Conservation (phyloP, 2,888 invertebrate genomes). For the Nephrotoma appendiculata region DNA sequence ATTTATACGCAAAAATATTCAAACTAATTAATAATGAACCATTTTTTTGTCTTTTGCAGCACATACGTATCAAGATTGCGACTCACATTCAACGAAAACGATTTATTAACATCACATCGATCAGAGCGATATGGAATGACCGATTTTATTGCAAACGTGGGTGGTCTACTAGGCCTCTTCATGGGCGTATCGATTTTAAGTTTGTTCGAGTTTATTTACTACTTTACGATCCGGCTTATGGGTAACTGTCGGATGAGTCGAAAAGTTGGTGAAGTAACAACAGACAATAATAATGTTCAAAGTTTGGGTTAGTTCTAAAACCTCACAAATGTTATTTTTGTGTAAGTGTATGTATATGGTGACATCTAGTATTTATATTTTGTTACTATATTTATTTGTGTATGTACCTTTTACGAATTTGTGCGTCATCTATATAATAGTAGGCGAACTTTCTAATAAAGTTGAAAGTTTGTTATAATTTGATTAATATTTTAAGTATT, state of each 20-base stretch:
- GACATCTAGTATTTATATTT: no score
- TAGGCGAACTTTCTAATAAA: no score
- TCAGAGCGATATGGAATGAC: conserved; percentile 44
- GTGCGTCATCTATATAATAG: no score
- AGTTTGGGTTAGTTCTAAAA: not conserved
- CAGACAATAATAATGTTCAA: not conserved
- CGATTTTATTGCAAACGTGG: conserved; percentile 46
- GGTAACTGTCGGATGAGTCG: not conserved
- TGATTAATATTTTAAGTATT: no score
- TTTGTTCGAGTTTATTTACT: conserved; percentile 33
- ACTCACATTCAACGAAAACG: conserved; percentile 48
- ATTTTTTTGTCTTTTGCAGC: not conserved
- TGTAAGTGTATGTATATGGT: no score
- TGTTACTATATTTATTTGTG: no score
- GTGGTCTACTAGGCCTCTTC: conserved; percentile 37
- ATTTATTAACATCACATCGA: conserved; percentile 43
- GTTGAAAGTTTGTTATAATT: no score
- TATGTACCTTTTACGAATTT: no score
- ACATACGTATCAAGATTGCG: conserved; percentile 13
- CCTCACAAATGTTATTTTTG: not conserved
- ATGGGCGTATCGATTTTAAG: conserved; percentile 16
- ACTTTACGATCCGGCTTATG: conserved; percentile 12
- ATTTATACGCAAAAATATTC: no score
- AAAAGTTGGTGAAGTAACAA: not conserved
- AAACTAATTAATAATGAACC: not conserved